Evolutionary conservation across 1,140 invertebrate genomes (phyloP).

Genomic region (Brachionus manjavacas): DNA sequence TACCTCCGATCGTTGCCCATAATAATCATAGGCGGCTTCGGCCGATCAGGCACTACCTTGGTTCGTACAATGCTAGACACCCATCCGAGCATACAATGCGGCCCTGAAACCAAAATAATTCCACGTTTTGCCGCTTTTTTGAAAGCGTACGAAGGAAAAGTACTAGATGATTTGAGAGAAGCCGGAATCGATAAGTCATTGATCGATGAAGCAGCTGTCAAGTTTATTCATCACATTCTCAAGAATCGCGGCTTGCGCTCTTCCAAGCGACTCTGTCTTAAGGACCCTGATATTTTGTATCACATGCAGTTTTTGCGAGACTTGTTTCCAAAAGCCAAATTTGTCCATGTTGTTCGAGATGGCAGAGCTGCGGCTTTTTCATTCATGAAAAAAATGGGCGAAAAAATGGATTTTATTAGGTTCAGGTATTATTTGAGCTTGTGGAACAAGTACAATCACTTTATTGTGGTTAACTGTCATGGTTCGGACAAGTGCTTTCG

Average conservation of each 20-base stretch:
- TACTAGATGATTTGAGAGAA: background rate
- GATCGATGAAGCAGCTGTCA: background rate
- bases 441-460: background rate
- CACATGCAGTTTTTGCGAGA: background rate
- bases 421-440: background rate
- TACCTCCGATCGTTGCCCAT: background rate
- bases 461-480: background rate
- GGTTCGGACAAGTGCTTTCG: background rate
- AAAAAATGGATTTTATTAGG: background rate
- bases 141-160: background rate
- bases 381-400: background rate
- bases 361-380: constrained; percentile 79
- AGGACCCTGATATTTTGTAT: constrained; percentile 1
- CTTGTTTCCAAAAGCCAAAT: constrained; percentile 74
- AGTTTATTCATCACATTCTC: background rate
- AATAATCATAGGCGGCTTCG: constrained; percentile 89
- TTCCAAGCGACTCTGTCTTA: background rate
- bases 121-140: constrained; percentile 62
- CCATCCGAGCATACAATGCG: constrained; percentile 93
- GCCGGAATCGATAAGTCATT: background rate
- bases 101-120: constrained; percentile 92
- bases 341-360: constrained; percentile 94
- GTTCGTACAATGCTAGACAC: constrained; percentile 97
- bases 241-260: background rate
- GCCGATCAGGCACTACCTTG: constrained; percentile 88